phyloP scores from a whole-genome alignment of 1,140 invertebrate species.

The Drosophila busckii region DNA sequence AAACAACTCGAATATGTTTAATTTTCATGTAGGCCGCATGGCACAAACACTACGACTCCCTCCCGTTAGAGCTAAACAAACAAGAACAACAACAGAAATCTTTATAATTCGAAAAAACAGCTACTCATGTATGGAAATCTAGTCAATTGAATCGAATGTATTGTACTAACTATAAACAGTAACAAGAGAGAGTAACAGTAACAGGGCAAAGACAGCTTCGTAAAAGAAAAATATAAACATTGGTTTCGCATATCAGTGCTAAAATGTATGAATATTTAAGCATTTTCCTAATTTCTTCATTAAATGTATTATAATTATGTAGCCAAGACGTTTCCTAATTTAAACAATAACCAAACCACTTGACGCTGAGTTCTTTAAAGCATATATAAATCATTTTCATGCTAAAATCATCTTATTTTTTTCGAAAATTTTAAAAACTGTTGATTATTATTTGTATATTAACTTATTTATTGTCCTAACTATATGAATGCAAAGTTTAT shows the following conservation, averaged over 20 bases:
- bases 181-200: constrained; percentile 7
- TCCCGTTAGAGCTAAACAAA: constrained; percentile 47
- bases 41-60: constrained; percentile 47
- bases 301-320: constrained; percentile 71
- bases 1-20: constrained; percentile 26
- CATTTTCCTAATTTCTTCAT: constrained; percentile 57
- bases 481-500: constrained; percentile 63
- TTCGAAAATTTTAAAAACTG: constrained; percentile 62
- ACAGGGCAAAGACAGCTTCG: constrained; percentile 14
- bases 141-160: constrained; percentile 76
- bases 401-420: constrained; percentile 49
- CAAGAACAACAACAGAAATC: constrained; percentile 37
- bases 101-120: constrained; percentile 51
- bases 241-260: constrained; percentile 66
- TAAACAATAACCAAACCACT: constrained; percentile 32
- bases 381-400: constrained; percentile 21
- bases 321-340: constrained; percentile 27
- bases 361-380: constrained; percentile 38
- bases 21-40: constrained; percentile 27
- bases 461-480: constrained; percentile 74
- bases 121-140: constrained; percentile 71
- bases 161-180: constrained; percentile 60
- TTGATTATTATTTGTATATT: constrained; percentile 72
- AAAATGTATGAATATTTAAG: constrained; percentile 33
- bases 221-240: constrained; percentile 31